These are phyloP conservation scores for Alaudala cheleensis DNA, from an alignment of 2,113 vertebrate species.

Conservation along the genomic window DNA sequence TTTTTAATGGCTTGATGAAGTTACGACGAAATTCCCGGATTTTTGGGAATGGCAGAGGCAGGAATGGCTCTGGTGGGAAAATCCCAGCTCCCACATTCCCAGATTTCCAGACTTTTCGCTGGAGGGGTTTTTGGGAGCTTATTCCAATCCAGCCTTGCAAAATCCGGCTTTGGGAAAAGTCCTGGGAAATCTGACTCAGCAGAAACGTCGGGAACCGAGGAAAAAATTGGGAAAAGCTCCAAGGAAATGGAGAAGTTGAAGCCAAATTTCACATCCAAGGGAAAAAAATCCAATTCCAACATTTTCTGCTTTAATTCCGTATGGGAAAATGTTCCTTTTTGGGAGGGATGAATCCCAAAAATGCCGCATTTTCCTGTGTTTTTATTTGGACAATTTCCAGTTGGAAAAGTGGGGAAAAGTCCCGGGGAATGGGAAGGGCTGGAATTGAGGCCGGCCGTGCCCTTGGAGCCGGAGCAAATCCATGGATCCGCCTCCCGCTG, in stretches of 20 bases:
- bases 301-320: no score
- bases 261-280: no score
- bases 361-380: no score
- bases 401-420: background rate
- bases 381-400: no score
- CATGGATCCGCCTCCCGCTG: background rate
- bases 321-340: no score
- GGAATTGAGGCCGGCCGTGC: background rate
- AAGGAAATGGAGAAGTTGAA: no score
- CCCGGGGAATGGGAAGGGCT: background rate
- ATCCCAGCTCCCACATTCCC: background rate
- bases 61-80: background rate
- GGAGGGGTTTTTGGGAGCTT: background rate
- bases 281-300: no score
- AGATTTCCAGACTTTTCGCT: background rate
- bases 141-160: rapidly evolving
- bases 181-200: background rate
- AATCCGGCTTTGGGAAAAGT: background rate
- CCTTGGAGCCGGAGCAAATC: background rate
- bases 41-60: rapidly evolving
- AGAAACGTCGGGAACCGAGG: no score
- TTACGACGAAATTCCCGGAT: rapidly evolving
- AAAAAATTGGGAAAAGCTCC: no score
- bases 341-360: no score
- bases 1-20: background rate